Conservation (phyloP, 2,797 vertebrate genomes). For the Pygocentrus nattereri region DNA sequence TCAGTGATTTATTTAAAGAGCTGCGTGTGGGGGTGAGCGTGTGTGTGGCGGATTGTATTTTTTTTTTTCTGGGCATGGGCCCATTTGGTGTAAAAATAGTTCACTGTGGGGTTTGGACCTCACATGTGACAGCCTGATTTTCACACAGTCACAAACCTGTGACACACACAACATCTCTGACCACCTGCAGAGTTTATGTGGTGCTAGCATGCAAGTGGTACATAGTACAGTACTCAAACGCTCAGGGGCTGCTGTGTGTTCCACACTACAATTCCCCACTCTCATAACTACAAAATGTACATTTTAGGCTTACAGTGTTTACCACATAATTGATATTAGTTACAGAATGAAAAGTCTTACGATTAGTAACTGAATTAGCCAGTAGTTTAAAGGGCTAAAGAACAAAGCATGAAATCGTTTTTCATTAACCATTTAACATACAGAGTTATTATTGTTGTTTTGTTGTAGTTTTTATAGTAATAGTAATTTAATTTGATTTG, state of each 20-base stretch:
- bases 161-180: neutral
- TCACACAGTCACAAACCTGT: conserved; percentile 10
- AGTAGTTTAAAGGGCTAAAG: too few species aligned
- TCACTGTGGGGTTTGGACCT: conserved; percentile 23
- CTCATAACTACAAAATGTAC: too few species aligned
- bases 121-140: conserved; percentile 34
- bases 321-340: neutral
- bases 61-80: neutral
- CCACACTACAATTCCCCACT: too few species aligned
- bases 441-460: too few species aligned
- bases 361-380: neutral
- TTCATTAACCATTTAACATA: too few species aligned
- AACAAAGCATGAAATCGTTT: too few species aligned
- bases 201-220: neutral
- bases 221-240: neutral
- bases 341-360: neutral
- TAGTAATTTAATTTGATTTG: too few species aligned
- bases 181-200: conserved; percentile 18
- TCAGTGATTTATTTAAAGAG: conserved; percentile 48
- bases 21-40: neutral
- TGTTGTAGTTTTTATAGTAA: too few species aligned
- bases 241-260: neutral
- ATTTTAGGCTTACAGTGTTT: neutral
- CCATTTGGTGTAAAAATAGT: conserved; percentile 36
- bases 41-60: neutral